A percentile compares a stretch with the other conserved stretches of the same genome.
These are phyloP conservation scores for Hyperoplus lanceolatus DNA, from an alignment of 2,797 vertebrate species.

Conservation along the genomic window DNA sequence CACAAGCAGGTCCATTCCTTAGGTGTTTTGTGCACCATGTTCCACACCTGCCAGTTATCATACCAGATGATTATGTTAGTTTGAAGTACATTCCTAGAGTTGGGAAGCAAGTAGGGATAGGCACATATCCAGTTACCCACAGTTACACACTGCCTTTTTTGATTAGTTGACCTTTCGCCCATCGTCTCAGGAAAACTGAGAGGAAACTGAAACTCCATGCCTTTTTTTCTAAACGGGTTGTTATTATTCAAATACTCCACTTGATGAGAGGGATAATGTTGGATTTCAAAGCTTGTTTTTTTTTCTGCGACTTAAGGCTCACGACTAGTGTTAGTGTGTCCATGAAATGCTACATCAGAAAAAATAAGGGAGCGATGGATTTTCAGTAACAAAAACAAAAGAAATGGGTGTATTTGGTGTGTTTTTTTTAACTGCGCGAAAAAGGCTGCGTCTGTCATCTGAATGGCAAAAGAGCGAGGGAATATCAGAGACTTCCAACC, in stretches of 20 bases:
- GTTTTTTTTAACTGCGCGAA: conserved; percentile 52
- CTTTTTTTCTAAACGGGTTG: conserved; percentile 83
- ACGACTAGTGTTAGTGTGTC: conserved; percentile 45
- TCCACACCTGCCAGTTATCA: conserved; percentile 82
- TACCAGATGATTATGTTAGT: conserved; percentile 77
- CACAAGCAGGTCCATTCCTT: conserved; percentile 85
- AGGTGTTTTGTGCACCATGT: conserved; percentile 79
- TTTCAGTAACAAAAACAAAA: conserved; percentile 32
- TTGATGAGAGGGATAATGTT: conserved; percentile 43
- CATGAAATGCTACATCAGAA: conserved; percentile 51
- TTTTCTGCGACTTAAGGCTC: conserved; percentile 45
- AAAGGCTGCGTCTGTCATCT: conserved; percentile 53
- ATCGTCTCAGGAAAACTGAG: conserved; percentile 84
- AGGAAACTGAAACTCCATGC: conserved; percentile 81
- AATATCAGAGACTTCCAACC: conserved; percentile 71
- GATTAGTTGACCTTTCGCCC: conserved; percentile 76
- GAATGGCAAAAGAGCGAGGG: conserved; percentile 52
- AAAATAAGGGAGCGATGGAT: conserved; percentile 36
- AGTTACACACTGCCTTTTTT: conserved; percentile 81
- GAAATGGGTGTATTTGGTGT: conserved; percentile 32
- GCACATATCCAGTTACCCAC: conserved; percentile 78
- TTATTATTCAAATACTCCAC: conserved; percentile 64
- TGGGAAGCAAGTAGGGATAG: conserved; percentile 78
- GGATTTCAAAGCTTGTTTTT: conserved; percentile 48
- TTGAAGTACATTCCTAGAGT: conserved; percentile 84